Evolutionary conservation across 2,797 vertebrate genomes (phyloP).

Genomic region (Okamejei kenojei): DNA sequence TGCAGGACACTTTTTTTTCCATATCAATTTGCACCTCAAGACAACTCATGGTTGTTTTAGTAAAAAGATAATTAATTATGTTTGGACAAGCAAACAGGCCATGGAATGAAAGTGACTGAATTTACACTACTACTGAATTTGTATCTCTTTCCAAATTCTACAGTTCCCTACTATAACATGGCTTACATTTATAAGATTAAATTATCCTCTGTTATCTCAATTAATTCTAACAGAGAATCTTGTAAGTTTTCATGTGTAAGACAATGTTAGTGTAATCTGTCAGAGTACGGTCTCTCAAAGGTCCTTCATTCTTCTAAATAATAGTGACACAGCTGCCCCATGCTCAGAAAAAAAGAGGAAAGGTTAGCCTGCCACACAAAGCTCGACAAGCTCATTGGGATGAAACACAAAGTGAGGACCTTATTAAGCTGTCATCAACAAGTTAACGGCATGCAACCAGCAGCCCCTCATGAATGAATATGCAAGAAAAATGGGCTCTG

Average conservation of each 20-base stretch:
- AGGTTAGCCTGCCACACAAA: constrained; percentile 53
- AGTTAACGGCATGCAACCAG: constrained; percentile 46
- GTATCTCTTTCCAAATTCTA: not conserved
- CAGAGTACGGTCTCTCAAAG: constrained; percentile 42
- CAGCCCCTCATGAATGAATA: constrained; percentile 32
- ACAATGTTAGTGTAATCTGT: constrained; percentile 14
- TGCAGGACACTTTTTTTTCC: not conserved
- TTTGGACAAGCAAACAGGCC: not conserved
- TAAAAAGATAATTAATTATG: not conserved
- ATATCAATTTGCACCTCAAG: not conserved
- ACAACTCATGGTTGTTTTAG: not conserved
- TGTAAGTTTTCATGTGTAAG: constrained; percentile 11
- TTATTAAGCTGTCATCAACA: constrained; percentile 53
- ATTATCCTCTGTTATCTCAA: not conserved
- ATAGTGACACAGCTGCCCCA: constrained; percentile 47
- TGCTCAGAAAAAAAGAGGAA: constrained; percentile 46
- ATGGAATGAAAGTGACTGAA: not conserved
- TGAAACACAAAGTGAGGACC: constrained; percentile 54
- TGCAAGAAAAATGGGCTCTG: not conserved
- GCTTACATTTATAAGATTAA: not conserved
- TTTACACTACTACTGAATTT: not conserved
- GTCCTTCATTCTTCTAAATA: constrained; percentile 48
- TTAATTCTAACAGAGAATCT: not conserved
- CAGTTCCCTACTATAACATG: not conserved
- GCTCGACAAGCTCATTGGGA: constrained; percentile 51